Percentiles rank a stretch among this genome's conserved stretches.
Evolutionary conservation across 2,113 vertebrate genomes (phyloP).

Genomic region (Suncus etruscus): DNA sequence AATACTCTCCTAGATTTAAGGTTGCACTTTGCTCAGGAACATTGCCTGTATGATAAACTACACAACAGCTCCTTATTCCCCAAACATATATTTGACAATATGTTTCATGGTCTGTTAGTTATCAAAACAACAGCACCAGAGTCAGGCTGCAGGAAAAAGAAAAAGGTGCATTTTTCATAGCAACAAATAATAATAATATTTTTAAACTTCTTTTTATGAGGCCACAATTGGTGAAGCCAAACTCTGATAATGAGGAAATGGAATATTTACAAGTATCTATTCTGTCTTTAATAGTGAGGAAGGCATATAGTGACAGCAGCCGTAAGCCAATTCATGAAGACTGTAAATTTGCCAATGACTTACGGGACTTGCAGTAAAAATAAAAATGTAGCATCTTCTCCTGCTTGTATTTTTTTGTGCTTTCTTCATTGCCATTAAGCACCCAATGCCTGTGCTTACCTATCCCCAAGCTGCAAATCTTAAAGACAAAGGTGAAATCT

Average conservation of each 20-base stretch:
- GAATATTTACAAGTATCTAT: constrained; percentile 88
- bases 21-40: constrained; percentile 78
- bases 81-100: constrained; percentile 85
- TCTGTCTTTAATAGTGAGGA: constrained; percentile 87
- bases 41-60: constrained; percentile 84
- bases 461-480: background rate
- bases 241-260: constrained; percentile 87
- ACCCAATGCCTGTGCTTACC: background rate
- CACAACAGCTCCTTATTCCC: constrained; percentile 81
- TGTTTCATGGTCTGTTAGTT: constrained; percentile 83
- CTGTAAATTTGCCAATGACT: constrained; percentile 84
- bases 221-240: constrained; percentile 86
- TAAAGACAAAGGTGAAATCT: background rate
- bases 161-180: constrained; percentile 82
- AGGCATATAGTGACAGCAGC: constrained; percentile 86
- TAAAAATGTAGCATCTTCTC: constrained; percentile 52
- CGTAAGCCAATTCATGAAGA: constrained; percentile 85
- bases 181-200: constrained; percentile 81
- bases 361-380: constrained; percentile 35
- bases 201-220: constrained; percentile 80
- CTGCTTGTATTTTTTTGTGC: background rate
- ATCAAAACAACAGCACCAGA: constrained; percentile 81
- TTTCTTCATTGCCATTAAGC: background rate
- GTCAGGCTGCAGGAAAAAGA: constrained; percentile 79
- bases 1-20: constrained; percentile 83